Evolutionary conservation across 2,888 invertebrate genomes (phyloP), one percentile per base, ranked within the genome.

Genomic region (Neuroscelio doddi): DNA sequence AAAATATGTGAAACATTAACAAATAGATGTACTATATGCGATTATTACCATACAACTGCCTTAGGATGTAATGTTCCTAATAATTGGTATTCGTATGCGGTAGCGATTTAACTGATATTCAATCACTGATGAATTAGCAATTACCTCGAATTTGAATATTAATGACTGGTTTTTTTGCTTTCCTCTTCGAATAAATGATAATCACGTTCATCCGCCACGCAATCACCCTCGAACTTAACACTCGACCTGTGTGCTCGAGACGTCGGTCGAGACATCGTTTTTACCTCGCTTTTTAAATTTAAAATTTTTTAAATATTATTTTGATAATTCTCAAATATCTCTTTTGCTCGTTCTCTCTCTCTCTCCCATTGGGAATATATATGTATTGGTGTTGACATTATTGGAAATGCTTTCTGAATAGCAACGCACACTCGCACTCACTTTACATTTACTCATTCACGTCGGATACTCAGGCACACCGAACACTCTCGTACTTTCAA

Each of bases 1-100:
- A 82, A 82, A 82, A 79, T 81, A 82, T 82, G 80, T 81, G 81
- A 82, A 82, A 81, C 81, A 81, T 81, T 79, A 82, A 82, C 81
- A 80, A 82, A 82, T 80, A 79, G 78, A 79, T 47, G 45, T 67
- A 63, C 78, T 81, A 80, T 80, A 77, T 79, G 78, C 78, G 76
- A 59, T 63, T 56, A 67, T 59, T 77, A 79, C 79, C 78, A 77
- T 77, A 78, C 74, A 77, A 75, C 79, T 80, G 78, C 70, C 77
- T 41, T 56, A 56, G 64, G 62, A 50, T 66, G 44, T 62, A 78
- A 72, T 79, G 72, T 76, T 77, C 39, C 55, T 72, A 79, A 75
- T 81, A 73, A 76, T 79, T 36, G 21, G 52, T 59, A 52, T 58
- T 46, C 70, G 72, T 77, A 77, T 74, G 72, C 76, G 72, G 69